These are phyloP conservation scores for Ctena decussata DNA, from an alignment of 2,888 invertebrate genomes.

Conservation along the genomic window DNA sequence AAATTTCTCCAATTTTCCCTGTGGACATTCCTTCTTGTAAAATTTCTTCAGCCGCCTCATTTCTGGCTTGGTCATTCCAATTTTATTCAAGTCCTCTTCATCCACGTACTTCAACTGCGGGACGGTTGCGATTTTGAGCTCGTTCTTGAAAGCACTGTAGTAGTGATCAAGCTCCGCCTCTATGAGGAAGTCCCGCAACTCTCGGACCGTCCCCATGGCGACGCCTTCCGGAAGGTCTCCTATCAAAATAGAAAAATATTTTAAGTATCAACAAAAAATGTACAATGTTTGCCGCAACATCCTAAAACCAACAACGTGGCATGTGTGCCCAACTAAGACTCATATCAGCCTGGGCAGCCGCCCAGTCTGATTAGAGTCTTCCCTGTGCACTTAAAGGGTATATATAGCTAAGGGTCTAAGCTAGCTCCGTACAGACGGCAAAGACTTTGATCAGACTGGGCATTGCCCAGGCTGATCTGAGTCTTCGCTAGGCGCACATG, in stretches of 20 bases:
- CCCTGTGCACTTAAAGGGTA: too few species aligned
- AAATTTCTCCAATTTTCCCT: conserved; percentile 96
- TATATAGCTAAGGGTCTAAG: too few species aligned
- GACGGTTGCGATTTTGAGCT: conserved; percentile 90
- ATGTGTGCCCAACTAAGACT: too few species aligned
- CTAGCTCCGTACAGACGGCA: too few species aligned
- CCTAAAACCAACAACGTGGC: too few species aligned
- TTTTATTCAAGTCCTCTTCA: conserved; percentile 95
- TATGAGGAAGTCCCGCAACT: conserved; percentile 93
- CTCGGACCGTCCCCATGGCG: conserved; percentile 77
- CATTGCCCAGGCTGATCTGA: too few species aligned
- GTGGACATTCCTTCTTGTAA: conserved; percentile 97
- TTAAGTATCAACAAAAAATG: neutral
- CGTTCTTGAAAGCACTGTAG: conserved; percentile 92
- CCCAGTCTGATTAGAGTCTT: too few species aligned
- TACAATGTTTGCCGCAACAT: too few species aligned
- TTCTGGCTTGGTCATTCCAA: conserved; percentile 98
- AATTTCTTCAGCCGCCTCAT: conserved; percentile 97
- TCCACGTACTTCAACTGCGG: conserved; percentile 94
- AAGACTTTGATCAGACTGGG: too few species aligned
- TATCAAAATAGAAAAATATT: neutral
- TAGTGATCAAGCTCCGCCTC: conserved; percentile 98
- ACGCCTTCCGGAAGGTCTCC: conserved; percentile 25
- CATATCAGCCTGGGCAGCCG: too few species aligned
- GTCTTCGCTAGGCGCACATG: too few species aligned